These are phyloP conservation scores for Chaunax sp. DNA, from an alignment of 2,797 vertebrate species.

Conservation along the genomic window DNA sequence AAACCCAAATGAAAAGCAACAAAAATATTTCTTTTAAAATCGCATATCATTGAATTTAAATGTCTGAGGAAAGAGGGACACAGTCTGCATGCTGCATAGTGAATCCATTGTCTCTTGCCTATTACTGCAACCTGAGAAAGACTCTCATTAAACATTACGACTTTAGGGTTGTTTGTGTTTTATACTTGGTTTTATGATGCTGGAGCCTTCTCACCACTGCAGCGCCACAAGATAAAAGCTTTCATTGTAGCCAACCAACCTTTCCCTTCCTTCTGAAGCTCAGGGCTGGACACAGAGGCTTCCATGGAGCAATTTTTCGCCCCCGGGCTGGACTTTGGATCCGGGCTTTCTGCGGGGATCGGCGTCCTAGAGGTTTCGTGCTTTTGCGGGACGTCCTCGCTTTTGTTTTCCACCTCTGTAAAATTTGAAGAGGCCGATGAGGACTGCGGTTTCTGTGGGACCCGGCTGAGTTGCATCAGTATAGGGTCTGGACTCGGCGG, in stretches of 20 bases:
- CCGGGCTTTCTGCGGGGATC: conserved; percentile 88
- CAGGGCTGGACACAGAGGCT: conserved; percentile 93
- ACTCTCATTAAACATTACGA: conserved; percentile 92
- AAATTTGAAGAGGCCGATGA: conserved; percentile 70
- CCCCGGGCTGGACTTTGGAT: conserved; percentile 88
- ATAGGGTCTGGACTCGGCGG: conserved; percentile 92
- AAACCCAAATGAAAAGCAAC: background rate
- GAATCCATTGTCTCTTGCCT: conserved; percentile 74
- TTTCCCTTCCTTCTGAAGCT: conserved; percentile 95
- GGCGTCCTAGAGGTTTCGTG: conserved; percentile 88
- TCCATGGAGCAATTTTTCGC: conserved; percentile 90
- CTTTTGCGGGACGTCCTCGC: conserved; percentile 84
- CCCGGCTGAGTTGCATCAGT: conserved; percentile 92
- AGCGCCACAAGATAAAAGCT: conserved; percentile 88
- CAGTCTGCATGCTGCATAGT: conserved; percentile 63
- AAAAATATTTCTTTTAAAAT: background rate
- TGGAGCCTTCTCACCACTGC: conserved; percentile 85
- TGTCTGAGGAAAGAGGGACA: conserved; percentile 13
- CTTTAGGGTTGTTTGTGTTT: conserved; percentile 93
- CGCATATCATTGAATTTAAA: conserved; percentile 18
- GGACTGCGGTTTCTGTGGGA: conserved; percentile 91
- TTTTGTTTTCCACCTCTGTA: conserved; percentile 91
- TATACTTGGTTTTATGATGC: conserved; percentile 92
- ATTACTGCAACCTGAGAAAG: conserved; percentile 86
- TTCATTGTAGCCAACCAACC: conserved; percentile 90